Evolutionary conservation across 2,113 vertebrate species (phyloP), one percentile per base, ranked within the genome.

Genomic region (Thermophis baileyi): DNA sequence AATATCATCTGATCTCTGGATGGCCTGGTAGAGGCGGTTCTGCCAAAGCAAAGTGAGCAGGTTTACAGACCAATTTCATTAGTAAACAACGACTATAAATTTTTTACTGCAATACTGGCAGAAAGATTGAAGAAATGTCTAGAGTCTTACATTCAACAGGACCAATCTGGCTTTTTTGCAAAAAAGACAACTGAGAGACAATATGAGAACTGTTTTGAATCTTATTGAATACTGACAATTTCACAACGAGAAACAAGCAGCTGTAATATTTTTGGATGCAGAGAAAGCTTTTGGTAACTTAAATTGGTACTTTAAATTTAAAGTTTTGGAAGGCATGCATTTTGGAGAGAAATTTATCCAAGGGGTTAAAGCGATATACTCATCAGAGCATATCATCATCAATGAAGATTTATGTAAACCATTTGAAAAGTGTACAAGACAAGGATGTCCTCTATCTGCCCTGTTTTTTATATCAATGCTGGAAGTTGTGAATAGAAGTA

Each of bases 11-110:
- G 99, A 98, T 93, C 99, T 98, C 96, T 99, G 99, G 95, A 99
- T 99, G 92, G 99, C 99, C 89, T 99, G 99, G 95, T 99, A 99
- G 91, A 99, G 98, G n/a, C 99, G 98, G 69, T 99, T 99, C 99
- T 99, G 97, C 51, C 97, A 92, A 95, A 96, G 89, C 8, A 35
- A 30, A 25, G 46, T 2, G 12, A 10, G 20, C 8, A 11, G 20
- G 20, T 47, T 86, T 69, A 69, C 12, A 69, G 63, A n/a, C 63
- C 30, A n/a, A n/a, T 69, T 69, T 69, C 30, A 69, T 69, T n/a
- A 69, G 63, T 69, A 69, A 69, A 69, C 30, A 69, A 69, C 4
- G 0, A 35, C 63, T 16, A 69, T 14, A 16, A 6, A 16, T 10
- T 69, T 69, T n/a, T 69, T 69, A 69, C 63, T 16, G 14, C 63